A percentile compares a stretch with the other conserved stretches of the same genome.
phyloP scores from a whole-genome alignment of 2,113 vertebrate species.

The Chamaetylas fuelleborni region DNA sequence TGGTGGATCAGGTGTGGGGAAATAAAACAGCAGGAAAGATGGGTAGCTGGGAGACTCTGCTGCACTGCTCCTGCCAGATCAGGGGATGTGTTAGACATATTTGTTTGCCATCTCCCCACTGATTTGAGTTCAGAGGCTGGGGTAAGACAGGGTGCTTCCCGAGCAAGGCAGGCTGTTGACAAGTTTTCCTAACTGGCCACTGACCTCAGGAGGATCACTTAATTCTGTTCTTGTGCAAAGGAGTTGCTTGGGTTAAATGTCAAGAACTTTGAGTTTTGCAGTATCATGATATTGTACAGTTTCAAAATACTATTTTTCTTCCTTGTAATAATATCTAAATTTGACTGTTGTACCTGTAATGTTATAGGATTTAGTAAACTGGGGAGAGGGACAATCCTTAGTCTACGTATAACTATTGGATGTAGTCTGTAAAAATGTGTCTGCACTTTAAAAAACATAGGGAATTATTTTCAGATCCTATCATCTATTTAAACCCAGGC shows the following conservation, averaged over 20 bases:
- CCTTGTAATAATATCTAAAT: not conserved
- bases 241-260: not conserved
- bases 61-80: not conserved
- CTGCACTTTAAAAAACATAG: not conserved
- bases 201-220: not conserved
- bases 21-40: not conserved
- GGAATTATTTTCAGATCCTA: not conserved
- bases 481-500: not conserved
- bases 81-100: not conserved
- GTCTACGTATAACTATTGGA: not conserved
- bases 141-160: not conserved
- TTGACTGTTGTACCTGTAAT: not conserved
- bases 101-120: not conserved
- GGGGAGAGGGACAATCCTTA: not conserved
- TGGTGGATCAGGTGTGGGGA: not conserved
- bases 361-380: not conserved
- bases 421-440: not conserved
- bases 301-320: constrained; percentile 36
- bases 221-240: not conserved
- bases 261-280: not conserved
- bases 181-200: not conserved
- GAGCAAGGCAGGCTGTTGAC: not conserved
- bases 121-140: not conserved
- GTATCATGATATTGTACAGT: not conserved
- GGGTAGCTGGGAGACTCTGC: not conserved